Evolutionary conservation across 2,888 invertebrate genomes (phyloP), one percentile per base, ranked within the genome.

Genomic region (Protonemura montana): DNA sequence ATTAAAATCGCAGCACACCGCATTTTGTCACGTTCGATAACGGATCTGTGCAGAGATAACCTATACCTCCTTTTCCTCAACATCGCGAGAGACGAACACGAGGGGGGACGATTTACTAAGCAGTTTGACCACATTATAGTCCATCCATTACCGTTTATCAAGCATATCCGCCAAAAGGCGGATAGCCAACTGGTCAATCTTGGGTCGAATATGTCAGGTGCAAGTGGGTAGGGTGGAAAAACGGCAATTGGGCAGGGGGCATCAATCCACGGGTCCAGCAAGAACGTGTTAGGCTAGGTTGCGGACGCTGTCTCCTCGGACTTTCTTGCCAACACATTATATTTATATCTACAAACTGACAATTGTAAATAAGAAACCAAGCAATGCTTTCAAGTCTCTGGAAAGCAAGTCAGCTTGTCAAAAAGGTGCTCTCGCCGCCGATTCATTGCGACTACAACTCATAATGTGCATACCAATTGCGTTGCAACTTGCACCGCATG

Each of bases 131-230:
- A 59, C 59, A 21, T 21, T 59, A 59, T 21, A 21, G 59, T 59
- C 59, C 59, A 59, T 59, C 59, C 59, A 59, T 59, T 59, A 59
- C 21, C 59, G 21, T 59, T 21, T 59, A 59, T 59, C 59, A 59
- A 59, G 59, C 59, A 21, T 59, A 59, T 59, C 59, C 21, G 59
- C 59, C 59, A 59, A 59, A 59, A 59, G 59, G 59, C 59, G 59
- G 59, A 59, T 59, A 59, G 59, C 59, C 59, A 59, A 59, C 59
- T 59, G 59, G 59, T 59, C 59, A 59, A 59, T 59, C 59, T 59
- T 59, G 59, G 59, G 59, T 59, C 59, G 59, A 59, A 59, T 16
- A 59, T 59, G 59, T 59, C 59, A 59, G 59, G 13, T 59, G 13
- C 13, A 59, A 21, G 59, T 59, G 59, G 59, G 59, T 21, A 59